Evolutionary conservation across 1,140 invertebrate genomes (phyloP).

Genomic region (Bombyx mori): DNA sequence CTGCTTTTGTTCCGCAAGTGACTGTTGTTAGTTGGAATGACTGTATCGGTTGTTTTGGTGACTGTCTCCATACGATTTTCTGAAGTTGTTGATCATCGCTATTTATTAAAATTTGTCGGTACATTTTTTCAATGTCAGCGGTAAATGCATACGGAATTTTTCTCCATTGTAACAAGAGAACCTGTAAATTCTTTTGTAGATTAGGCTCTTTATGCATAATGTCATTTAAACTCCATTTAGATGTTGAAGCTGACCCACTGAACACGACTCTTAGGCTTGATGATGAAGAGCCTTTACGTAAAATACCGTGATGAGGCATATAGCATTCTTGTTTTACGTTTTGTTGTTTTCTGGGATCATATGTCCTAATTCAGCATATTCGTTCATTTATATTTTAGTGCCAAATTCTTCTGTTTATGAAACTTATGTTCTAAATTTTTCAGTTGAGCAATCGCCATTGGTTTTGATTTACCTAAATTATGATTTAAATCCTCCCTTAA

Average conservation of each 20-base stretch:
- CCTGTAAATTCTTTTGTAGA: too few species aligned
- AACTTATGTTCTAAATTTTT: constrained; percentile 15
- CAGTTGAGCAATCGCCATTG: constrained; percentile 21
- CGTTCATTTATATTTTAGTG: constrained; percentile 13
- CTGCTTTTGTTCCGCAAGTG: neutral
- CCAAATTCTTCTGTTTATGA: constrained; percentile 8
- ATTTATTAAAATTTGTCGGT: constrained; percentile 11
- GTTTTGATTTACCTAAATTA: constrained; percentile 14
- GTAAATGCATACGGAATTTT: constrained; percentile 22
- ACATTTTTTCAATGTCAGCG: constrained; percentile 39
- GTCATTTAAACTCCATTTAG: constrained; percentile 16
- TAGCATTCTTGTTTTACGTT: neutral
- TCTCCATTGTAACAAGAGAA: constrained; percentile 14
- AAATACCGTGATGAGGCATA: too few species aligned
- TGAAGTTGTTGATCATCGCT: constrained; percentile 2
- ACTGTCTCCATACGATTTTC: constrained; percentile 13
- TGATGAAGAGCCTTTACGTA: constrained; percentile 11
- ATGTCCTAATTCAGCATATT: constrained; percentile 6
- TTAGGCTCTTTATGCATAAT: too few species aligned
- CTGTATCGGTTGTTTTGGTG: too few species aligned
- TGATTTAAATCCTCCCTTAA: constrained; percentile 7
- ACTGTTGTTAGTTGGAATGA: too few species aligned
- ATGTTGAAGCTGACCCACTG: constrained; percentile 35
- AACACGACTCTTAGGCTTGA: constrained; percentile 55
- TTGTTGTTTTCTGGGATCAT: constrained; percentile 1